Evolutionary conservation across 2,797 vertebrate species (phyloP).

Genomic region (Octomys mimax): DNA sequence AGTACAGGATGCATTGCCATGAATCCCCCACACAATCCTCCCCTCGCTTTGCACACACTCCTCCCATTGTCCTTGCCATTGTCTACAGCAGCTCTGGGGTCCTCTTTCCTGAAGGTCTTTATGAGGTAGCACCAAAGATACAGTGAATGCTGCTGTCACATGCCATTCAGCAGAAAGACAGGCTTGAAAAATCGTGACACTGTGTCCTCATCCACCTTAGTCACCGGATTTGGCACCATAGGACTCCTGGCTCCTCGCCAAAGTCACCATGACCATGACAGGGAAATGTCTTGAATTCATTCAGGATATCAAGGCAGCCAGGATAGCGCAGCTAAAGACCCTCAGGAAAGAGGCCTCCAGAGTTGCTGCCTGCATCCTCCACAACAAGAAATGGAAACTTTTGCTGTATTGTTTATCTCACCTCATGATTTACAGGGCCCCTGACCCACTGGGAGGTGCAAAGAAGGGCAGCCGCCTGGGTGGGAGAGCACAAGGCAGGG

Average conservation of each 20-base stretch:
- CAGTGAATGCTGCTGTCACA: background rate
- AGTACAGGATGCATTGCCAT: background rate
- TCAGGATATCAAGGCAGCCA: background rate
- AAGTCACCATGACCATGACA: background rate
- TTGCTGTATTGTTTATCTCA: background rate
- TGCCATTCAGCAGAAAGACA: background rate
- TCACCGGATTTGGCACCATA: background rate
- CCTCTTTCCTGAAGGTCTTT: background rate
- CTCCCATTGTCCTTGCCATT: background rate
- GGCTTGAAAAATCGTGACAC: background rate
- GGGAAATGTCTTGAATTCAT: background rate
- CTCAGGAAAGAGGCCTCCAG: background rate
- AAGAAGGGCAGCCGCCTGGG: background rate
- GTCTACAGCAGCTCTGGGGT: background rate
- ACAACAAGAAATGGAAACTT: background rate
- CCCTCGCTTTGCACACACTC: background rate
- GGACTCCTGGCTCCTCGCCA: background rate
- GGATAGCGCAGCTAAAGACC: background rate
- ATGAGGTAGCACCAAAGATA: background rate
- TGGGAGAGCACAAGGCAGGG: rapidly evolving
- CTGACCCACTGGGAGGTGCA: background rate
- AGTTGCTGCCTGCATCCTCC: background rate
- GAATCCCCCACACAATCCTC: background rate
- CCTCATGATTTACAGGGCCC: background rate
- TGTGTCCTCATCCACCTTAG: background rate